Percentiles rank a stretch among this genome's conserved stretches.
phyloP scores from a whole-genome alignment of 2,888 invertebrate species.

The Volucella inflata region DNA sequence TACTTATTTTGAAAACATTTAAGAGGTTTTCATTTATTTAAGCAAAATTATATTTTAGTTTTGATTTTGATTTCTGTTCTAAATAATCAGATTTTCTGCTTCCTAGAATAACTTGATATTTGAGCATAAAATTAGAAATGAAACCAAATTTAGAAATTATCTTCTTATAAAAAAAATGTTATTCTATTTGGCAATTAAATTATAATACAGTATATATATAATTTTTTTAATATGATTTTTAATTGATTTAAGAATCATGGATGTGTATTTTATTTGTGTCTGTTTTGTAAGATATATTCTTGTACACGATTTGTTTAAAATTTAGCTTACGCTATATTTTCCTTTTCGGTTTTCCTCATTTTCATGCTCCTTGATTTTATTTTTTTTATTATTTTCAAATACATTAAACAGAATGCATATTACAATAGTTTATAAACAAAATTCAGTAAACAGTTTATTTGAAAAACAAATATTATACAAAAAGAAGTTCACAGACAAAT shows the following conservation, averaged over 20 bases:
- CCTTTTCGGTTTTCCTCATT: background rate
- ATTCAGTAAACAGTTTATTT: background rate
- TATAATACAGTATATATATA: conserved; percentile 68
- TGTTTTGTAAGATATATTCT: conserved; percentile 28
- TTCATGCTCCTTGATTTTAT: background rate
- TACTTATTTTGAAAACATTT: background rate
- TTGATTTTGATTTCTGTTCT: conserved; percentile 6
- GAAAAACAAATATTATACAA: background rate
- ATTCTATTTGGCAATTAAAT: conserved; percentile 47
- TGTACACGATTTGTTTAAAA: conserved; percentile 36
- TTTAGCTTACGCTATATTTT: background rate
- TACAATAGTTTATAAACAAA: background rate
- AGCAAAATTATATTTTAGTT: background rate
- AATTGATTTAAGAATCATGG: conserved; percentile 29
- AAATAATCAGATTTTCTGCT: conserved; percentile 30
- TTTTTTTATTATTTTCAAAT: background rate
- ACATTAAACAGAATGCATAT: conserved; percentile 5
- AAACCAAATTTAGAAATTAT: background rate
- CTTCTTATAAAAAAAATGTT: conserved; percentile 19
- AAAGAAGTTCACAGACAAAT: no score
- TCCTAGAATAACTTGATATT: conserved; percentile 44
- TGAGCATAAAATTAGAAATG: conserved; percentile 18
- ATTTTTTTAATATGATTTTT: conserved; percentile 1
- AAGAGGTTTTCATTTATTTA: background rate
- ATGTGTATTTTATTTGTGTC: conserved; percentile 39